Evolutionary conservation across 2,888 invertebrate species (phyloP).

Genomic region (Micropterix aruncella): DNA sequence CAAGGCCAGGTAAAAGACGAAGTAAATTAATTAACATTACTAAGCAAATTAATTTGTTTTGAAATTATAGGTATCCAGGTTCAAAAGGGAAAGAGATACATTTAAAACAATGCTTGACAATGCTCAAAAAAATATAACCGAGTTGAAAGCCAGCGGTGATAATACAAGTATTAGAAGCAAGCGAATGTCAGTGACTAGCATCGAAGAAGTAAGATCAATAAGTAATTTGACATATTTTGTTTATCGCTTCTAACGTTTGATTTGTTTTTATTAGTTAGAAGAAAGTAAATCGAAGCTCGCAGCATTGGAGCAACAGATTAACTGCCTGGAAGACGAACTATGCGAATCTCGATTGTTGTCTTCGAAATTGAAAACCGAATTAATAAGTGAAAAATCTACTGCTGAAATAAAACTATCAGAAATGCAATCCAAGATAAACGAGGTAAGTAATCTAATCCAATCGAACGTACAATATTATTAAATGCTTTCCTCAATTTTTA

Average conservation of each 20-base stretch:
- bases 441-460: slow-evolving; percentile 38
- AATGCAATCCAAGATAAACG: slow-evolving; percentile 76
- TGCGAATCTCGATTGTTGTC: slow-evolving; percentile 71
- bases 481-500: slow-evolving; percentile 16
- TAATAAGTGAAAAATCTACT: slow-evolving; percentile 77
- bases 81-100: slow-evolving; percentile 77
- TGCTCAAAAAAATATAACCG: slow-evolving; percentile 71
- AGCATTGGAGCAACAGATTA: slow-evolving; percentile 68
- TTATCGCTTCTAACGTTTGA: too few relatives aligned
- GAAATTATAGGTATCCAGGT: slow-evolving; percentile 52
- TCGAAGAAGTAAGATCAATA: slow-evolving; percentile 60
- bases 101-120: slow-evolving; percentile 83
- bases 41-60: too few relatives aligned
- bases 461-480: not conserved
- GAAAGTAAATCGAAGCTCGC: slow-evolving; percentile 59
- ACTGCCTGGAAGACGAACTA: slow-evolving; percentile 76
- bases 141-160: slow-evolving; percentile 49
- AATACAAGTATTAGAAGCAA: slow-evolving; percentile 28
- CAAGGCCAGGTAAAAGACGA: slow-evolving; percentile 65
- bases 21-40: too few relatives aligned
- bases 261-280: slow-evolving; percentile 33
- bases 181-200: slow-evolving; percentile 51
- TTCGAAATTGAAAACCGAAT: slow-evolving; percentile 74
- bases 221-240: too few relatives aligned
- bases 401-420: slow-evolving; percentile 79